phyloP scores from a whole-genome alignment of 2,113 vertebrate species.

The Henicopernis longicauda region DNA sequence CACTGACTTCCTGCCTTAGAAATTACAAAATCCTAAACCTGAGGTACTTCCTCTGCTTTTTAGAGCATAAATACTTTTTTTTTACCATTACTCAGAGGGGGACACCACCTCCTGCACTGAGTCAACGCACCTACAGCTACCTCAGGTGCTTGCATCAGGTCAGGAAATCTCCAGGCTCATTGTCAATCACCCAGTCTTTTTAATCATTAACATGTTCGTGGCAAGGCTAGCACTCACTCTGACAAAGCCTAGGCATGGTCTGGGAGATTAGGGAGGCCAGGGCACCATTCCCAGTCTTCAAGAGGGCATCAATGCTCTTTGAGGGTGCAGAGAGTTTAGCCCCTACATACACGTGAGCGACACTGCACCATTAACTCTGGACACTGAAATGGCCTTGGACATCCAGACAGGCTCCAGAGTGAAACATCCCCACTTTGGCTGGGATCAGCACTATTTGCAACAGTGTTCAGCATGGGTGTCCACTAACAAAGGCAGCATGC shows the following conservation, averaged over 20 bases:
- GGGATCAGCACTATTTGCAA: neutral
- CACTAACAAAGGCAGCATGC: neutral
- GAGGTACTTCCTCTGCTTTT: neutral
- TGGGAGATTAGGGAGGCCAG: neutral
- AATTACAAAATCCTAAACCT: neutral
- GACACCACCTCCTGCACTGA: neutral
- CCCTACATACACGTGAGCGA: accelerated
- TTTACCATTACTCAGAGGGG: neutral
- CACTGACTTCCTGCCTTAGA: neutral
- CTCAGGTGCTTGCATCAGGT: neutral
- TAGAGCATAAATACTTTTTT: neutral
- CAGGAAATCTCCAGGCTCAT: neutral
- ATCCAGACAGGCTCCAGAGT: neutral
- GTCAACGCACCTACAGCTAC: neutral
- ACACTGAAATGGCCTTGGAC: neutral
- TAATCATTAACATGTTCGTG: neutral
- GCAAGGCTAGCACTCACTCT: neutral
- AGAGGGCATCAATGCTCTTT: neutral
- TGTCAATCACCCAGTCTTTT: neutral
- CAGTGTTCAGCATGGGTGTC: neutral
- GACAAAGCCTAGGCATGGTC: neutral
- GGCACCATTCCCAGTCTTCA: neutral
- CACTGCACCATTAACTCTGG: neutral
- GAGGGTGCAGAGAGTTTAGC: neutral
- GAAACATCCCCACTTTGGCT: neutral